A percentile compares a stretch with the other conserved stretches of the same genome.
These are phyloP conservation scores for Onychomys torridus DNA, from an alignment of 2,797 vertebrate genomes.

Conservation along the genomic window DNA sequence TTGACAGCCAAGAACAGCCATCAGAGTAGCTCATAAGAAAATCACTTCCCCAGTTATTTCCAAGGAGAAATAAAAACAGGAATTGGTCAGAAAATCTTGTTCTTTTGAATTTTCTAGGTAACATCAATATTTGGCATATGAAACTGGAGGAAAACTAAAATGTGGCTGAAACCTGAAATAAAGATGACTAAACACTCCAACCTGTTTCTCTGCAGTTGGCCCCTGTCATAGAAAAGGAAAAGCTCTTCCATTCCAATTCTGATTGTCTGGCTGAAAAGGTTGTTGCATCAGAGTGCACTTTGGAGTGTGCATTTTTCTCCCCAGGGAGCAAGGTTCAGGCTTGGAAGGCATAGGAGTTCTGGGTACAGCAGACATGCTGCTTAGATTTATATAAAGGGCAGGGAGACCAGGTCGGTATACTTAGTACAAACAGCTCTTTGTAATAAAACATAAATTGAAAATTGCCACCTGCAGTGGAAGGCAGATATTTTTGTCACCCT, in stretches of 20 bases:
- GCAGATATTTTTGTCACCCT: background rate
- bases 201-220: background rate
- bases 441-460: slow-evolving; percentile 27
- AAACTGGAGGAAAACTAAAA: background rate
- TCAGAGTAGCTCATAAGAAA: background rate
- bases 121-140: background rate
- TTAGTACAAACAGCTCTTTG: background rate
- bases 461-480: background rate
- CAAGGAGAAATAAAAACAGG: background rate
- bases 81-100: slow-evolving; percentile 6
- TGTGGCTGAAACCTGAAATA: slow-evolving; percentile 9
- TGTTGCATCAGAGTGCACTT: background rate
- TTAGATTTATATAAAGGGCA: background rate
- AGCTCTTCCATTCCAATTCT: background rate
- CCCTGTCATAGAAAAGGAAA: background rate
- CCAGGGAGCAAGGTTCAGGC: background rate
- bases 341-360: background rate
- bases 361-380: background rate
- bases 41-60: background rate
- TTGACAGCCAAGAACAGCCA: background rate
- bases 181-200: background rate
- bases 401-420: background rate
- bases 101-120: background rate
- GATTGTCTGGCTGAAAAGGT: background rate
- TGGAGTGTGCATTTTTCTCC: background rate